These are phyloP conservation scores for Heliangelus exortis DNA, from an alignment of 2,797 vertebrate genomes.

Conservation along the genomic window DNA sequence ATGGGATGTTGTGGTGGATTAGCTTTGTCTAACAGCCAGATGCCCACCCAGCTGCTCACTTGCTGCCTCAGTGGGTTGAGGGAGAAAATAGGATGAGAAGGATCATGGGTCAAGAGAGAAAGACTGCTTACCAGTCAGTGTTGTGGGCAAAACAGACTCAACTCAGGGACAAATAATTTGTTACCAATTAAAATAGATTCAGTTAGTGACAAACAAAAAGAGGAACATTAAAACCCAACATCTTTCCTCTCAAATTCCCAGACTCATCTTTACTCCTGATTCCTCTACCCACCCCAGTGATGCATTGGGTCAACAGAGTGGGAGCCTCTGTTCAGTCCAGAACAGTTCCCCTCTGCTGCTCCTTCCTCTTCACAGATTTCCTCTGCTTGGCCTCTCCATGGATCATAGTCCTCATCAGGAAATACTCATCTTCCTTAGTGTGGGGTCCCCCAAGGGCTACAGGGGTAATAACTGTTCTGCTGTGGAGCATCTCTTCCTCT, in stretches of 20 bases:
- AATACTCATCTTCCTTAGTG: not conserved
- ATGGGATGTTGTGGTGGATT: not conserved
- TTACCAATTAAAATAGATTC: not conserved
- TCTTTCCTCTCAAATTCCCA: not conserved
- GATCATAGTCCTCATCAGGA: not conserved
- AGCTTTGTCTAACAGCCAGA: not conserved
- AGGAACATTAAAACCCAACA: not conserved
- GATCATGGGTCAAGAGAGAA: not conserved
- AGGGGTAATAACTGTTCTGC: not conserved
- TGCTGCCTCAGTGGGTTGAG: no score
- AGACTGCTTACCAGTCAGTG: not conserved
- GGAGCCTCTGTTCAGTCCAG: not conserved
- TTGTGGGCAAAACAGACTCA: not conserved
- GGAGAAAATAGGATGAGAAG: not conserved
- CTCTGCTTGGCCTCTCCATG: accelerated
- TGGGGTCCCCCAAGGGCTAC: not conserved
- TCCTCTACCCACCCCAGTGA: not conserved
- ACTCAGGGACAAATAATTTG: not conserved
- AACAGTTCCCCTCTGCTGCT: not conserved
- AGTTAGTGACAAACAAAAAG: not conserved
- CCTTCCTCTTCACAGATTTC: not conserved
- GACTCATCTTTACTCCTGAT: not conserved
- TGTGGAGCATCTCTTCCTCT: not conserved
- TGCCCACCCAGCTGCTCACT: accelerated
- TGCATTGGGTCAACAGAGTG: not conserved